Conservation (phyloP, 2,888 invertebrate species). For the Toxonevra muliebris region DNA sequence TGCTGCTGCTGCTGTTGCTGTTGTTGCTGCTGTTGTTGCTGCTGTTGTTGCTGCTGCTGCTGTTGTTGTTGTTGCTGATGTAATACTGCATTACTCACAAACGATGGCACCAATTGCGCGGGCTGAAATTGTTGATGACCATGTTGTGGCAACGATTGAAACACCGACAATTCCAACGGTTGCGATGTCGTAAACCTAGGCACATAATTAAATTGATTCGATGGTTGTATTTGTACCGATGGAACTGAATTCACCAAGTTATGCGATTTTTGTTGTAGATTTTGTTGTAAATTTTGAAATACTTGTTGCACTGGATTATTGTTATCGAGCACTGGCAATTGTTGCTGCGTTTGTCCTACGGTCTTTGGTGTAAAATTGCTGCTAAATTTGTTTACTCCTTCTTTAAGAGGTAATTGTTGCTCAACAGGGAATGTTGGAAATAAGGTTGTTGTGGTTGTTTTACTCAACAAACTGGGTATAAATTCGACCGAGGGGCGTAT, state of each 20-base stretch:
- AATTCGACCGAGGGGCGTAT: conserved; percentile 64
- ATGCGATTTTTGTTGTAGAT: conserved; percentile 36
- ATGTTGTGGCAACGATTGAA: conserved; percentile 45
- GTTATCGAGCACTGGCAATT: conserved; percentile 43
- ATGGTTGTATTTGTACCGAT: conserved; percentile 56
- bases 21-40: conserved; percentile 51
- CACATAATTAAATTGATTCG: conserved; percentile 58
- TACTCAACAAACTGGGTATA: conserved; percentile 59
- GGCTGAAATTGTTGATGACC: conserved; percentile 44
- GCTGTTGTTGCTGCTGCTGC: conserved; percentile 51
- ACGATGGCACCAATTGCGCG: conserved; percentile 48
- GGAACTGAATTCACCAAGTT: conserved; percentile 32
- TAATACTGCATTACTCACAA: conserved; percentile 51
- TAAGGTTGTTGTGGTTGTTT: conserved; percentile 35
- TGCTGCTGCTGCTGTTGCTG: conserved; percentile 60
- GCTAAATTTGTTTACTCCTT: conserved; percentile 67
- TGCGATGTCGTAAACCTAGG: conserved; percentile 45
- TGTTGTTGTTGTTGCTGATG: conserved; percentile 51
- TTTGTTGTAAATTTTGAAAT: conserved; percentile 56
- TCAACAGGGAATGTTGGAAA: conserved; percentile 61
- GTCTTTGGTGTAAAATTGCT: conserved; percentile 42
- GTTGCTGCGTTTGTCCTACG: conserved; percentile 28
- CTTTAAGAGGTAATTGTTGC: conserved; percentile 70
- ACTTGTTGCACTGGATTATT: conserved; percentile 55
- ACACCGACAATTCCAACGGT: conserved; percentile 42